Percentiles rank a stretch among this genome's conserved stretches.
Evolutionary conservation across 2,113 vertebrate species (phyloP).

Genomic region (Hyperoodon ampullatus): DNA sequence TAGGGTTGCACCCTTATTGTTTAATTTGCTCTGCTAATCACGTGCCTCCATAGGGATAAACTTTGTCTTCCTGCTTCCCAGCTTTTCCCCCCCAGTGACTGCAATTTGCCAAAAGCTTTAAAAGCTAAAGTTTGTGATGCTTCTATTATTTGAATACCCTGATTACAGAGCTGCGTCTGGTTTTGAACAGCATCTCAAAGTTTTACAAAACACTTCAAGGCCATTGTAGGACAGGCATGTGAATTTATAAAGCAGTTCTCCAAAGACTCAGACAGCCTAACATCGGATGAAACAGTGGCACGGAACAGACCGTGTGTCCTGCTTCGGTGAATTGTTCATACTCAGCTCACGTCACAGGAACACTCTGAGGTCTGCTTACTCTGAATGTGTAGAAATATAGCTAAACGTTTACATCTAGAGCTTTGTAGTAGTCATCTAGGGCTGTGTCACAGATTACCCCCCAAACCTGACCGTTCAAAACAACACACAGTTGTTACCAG

Average conservation of each 20-base stretch:
- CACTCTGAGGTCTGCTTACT: not conserved
- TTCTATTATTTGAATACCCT: not conserved
- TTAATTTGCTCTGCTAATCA: not conserved
- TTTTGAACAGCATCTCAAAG: not conserved
- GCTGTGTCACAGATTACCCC: not conserved
- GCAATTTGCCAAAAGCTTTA: not conserved
- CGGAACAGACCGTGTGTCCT: fast-evolving
- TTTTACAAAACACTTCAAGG: not conserved
- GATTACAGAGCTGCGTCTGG: not conserved
- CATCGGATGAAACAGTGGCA: not conserved
- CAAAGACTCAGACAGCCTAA: not conserved
- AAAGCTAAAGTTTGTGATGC: not conserved
- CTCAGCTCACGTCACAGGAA: not conserved
- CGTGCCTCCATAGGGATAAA: fast-evolving
- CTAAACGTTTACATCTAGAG: not conserved
- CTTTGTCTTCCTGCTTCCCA: not conserved
- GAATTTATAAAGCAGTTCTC: not conserved
- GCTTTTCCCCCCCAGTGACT: too few relatives aligned
- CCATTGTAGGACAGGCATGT: not conserved
- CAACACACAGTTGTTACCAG: fast-evolving
- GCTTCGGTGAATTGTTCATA: not conserved
- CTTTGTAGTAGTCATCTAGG: not conserved
- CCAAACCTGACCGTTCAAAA: not conserved
- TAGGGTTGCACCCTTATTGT: fast-evolving
- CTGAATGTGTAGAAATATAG: not conserved